Percentiles rank a stretch among this genome's conserved stretches.
phyloP scores from a whole-genome alignment of 2,888 invertebrate species.

The Phengaris alcon region DNA sequence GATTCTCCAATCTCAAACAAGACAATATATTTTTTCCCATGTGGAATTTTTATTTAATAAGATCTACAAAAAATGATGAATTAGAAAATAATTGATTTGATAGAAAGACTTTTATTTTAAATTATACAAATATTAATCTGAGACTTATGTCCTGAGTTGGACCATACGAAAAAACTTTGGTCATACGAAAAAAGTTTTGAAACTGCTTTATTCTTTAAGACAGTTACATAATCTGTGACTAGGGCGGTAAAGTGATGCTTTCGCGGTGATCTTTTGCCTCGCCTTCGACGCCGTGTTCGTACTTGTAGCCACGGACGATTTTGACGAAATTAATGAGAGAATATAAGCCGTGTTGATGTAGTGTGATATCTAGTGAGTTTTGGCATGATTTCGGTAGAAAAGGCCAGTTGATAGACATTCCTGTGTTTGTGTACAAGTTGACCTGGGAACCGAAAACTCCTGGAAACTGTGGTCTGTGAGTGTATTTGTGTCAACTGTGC shows the following conservation, averaged over 20 bases:
- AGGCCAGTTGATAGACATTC: slow-evolving; percentile 50
- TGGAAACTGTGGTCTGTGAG: slow-evolving; percentile 62
- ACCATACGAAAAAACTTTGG: neutral
- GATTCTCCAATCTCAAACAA: too few relatives aligned
- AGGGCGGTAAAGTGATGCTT: slow-evolving; percentile 61
- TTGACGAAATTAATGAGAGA: slow-evolving; percentile 61
- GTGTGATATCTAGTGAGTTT: slow-evolving; percentile 50
- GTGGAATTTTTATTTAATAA: too few relatives aligned
- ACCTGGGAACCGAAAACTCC: slow-evolving; percentile 54
- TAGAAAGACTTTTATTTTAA: too few relatives aligned
- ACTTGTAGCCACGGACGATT: slow-evolving; percentile 72
- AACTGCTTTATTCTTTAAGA: neutral
- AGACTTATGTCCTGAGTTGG: neutral
- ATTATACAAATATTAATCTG: too few relatives aligned
- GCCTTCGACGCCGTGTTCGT: slow-evolving; percentile 72
- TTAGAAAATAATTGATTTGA: too few relatives aligned
- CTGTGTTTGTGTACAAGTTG: slow-evolving; percentile 59
- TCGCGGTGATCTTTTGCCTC: slow-evolving; percentile 69
- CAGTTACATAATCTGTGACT: slow-evolving; percentile 54
- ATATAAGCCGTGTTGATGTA: slow-evolving; percentile 49
- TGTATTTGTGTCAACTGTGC: slow-evolving; percentile 64
- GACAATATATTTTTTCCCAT: too few relatives aligned
- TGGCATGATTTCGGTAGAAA: slow-evolving; percentile 52
- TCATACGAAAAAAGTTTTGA: neutral
- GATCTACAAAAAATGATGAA: too few relatives aligned